phyloP scores from a whole-genome alignment of 2,797 vertebrate genomes.

The Neopelma chrysocephalum region DNA sequence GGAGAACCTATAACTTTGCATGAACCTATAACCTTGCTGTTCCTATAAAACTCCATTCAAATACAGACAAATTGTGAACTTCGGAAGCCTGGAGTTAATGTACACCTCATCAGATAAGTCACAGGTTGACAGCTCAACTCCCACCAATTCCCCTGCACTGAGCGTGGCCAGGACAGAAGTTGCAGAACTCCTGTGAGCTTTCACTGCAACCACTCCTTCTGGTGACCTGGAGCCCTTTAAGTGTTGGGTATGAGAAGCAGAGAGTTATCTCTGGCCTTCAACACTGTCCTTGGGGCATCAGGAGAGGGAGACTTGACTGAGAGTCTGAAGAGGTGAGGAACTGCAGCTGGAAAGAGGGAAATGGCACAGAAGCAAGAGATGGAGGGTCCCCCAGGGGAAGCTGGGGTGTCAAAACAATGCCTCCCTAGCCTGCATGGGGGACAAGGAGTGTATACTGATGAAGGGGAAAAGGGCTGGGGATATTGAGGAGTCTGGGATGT shows the following conservation, averaged over 20 bases:
- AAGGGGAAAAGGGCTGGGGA: background rate
- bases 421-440: background rate
- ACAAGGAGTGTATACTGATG: background rate
- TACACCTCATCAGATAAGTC: background rate
- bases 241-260: background rate
- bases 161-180: rapidly evolving
- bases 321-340: background rate
- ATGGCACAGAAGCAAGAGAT: background rate
- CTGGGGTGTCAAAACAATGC: background rate
- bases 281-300: background rate
- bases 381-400: background rate
- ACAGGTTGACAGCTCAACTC: background rate
- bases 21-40: background rate
- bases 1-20: too few relatives aligned
- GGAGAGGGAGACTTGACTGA: background rate
- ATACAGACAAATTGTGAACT: background rate
- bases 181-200: background rate
- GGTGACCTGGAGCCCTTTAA: background rate
- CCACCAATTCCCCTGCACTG: background rate
- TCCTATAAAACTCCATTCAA: background rate
- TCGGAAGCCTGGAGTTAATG: background rate
- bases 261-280: background rate
- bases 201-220: background rate
- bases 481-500: background rate
- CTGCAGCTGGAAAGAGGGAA: background rate